Evolutionary conservation across 2,113 vertebrate genomes (phyloP), one percentile per base, ranked within the genome.

Genomic region (Caranx melampygus): DNA sequence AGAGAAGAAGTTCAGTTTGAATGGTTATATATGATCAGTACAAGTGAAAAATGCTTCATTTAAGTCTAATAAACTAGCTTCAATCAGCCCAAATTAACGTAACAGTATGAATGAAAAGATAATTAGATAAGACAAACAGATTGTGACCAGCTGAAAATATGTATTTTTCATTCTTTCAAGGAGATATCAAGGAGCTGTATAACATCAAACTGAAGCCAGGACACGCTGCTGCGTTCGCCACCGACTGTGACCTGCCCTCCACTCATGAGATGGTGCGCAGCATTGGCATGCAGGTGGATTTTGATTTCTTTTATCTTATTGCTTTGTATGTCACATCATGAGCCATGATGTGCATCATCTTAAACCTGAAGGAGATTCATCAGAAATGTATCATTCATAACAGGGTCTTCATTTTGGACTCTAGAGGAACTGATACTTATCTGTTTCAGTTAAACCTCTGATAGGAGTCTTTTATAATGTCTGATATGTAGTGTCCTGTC

Each of bases 171-270:
- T 63, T 15, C 6, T 33, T 72, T 72, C 6, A 91, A 99, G 98
- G 98, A 69, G 96, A 99, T 85, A 98, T 99, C 78, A 94, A 95
- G 84, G 96, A 97, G 45, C 93, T 99, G 74, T 99, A 96, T 0
- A 66, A 94, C 0, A 95, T 95, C 5, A 88, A 93, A 11, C 85
- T 99, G 90, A 91, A 96, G 73, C 83, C 92, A 3, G 97, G 97
- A 42, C 98, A 99, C 0, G 97, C 97, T 0, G 98, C 98, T 3
- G 98, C 98, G 31, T 99, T 99, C 54, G 97, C 98, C 16, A 95
- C 96, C 5, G 98, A 99, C 87, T 99, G 98, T 1, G 96, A 98
- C 71, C 89, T 98, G 77, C 96, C 97, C 26, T 94, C 94, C 18
- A 96, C 96, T 2, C 97, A 98, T 34, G 97, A 99, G 87, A 94